Evolutionary conservation across 2,888 invertebrate genomes (phyloP), one percentile per base, ranked within the genome.

Genomic region (Caradrina kadenii): DNA sequence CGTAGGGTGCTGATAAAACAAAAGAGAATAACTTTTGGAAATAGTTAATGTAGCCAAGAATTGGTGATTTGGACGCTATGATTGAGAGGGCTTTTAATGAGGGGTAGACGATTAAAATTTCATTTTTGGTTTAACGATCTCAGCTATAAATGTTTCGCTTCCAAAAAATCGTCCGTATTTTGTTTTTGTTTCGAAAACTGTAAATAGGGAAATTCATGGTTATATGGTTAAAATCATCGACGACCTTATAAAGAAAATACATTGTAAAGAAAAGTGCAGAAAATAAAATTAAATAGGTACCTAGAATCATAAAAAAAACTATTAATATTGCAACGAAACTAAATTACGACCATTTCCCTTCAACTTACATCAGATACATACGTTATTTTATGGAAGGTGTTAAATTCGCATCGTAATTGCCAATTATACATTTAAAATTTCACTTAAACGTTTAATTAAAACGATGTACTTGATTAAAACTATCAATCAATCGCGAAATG

Each of bases 401-500:
- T 72, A 78, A 80, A 75, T 75, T 67, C 73, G 66, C 65, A 70
- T 64, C 50, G 68, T 70, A 70, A 79, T 79, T 80, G 71, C 52
- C 72, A 69, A 80, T 79, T 72, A 81, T 13, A 45, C 50, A 62
- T 64, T 76, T 61, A 58, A 78, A 73, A 67, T 62, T 63, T 61
- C 63, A 81, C 56, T 79, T 76, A 55, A 65, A 56, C 64, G 62
- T 77, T 77, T 56, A 45, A 65, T 73, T 69, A 67, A 75, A 62
- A 48, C 50, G 69, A 78, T 67, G 65, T 60, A 61, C 74, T 79
- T 81, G 73, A 84, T 83, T 73, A 82, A 78, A 77, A 83, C 83
- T 76, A 82, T 85, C 83, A 80, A 83, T 85, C 85, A 83, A 73
- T 73, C 65, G 70, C 39, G 54, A 85, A 90, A 89, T 89, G 88